Evolutionary conservation across 2,888 invertebrate genomes (phyloP).

Genomic region (Notodonta ziczac): DNA sequence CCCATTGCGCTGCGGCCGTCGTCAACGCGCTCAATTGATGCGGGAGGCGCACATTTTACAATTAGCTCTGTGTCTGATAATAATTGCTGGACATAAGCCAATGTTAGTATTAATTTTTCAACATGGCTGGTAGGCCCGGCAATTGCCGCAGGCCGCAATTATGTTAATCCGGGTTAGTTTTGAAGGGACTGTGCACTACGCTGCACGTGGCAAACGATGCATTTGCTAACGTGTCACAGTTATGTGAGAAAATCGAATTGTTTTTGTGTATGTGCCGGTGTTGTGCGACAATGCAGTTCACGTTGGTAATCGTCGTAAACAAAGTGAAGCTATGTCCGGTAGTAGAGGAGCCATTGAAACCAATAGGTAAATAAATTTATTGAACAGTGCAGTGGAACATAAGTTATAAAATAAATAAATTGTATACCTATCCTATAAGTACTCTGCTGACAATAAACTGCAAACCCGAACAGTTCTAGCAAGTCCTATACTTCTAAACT

Average conservation of each 20-base stretch:
- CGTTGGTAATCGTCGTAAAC: constrained; percentile 79
- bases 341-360: constrained; percentile 67
- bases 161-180: constrained; percentile 80
- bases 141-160: constrained; percentile 71
- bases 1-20: constrained; percentile 62
- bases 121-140: constrained; percentile 64
- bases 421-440: neutral
- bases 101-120: constrained; percentile 71
- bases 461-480: too few species aligned
- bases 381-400: too few species aligned
- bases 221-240: constrained; percentile 63
- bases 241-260: constrained; percentile 66
- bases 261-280: constrained; percentile 57
- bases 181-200: constrained; percentile 65
- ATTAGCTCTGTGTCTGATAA: constrained; percentile 77
- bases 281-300: constrained; percentile 77
- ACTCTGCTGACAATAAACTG: neutral
- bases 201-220: constrained; percentile 74
- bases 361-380: constrained; percentile 67
- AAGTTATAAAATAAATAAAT: too few species aligned
- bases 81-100: constrained; percentile 69
- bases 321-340: constrained; percentile 77
- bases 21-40: constrained; percentile 74
- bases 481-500: too few species aligned
- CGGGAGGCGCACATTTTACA: constrained; percentile 79